A percentile compares a stretch with the other conserved stretches of the same genome.
Conservation (phyloP, 1,140 invertebrate genomes). For the Drosophila miranda region DNA sequence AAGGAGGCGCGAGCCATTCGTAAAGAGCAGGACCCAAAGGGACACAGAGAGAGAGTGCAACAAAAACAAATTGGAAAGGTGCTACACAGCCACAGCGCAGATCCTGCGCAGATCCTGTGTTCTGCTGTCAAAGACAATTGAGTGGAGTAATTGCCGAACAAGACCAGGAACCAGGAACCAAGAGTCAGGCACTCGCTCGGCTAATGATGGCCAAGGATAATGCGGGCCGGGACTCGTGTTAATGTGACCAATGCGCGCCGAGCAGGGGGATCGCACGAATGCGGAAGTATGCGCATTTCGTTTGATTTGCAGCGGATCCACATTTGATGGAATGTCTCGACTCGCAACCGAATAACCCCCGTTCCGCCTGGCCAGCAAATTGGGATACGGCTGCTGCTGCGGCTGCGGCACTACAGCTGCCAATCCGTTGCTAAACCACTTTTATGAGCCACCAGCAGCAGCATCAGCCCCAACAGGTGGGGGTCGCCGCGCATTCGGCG, state of each 20-base stretch:
- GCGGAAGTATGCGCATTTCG: constrained; percentile 70
- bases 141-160: constrained; percentile 70
- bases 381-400: constrained; percentile 15
- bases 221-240: constrained; percentile 63
- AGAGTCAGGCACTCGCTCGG: constrained; percentile 1
- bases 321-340: constrained; percentile 44
- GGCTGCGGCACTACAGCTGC: background rate
- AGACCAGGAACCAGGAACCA: constrained; percentile 5
- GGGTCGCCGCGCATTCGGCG: constrained; percentile 44
- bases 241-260: constrained; percentile 41
- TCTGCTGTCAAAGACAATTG: constrained; percentile 67
- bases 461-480: background rate
- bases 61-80: constrained; percentile 65
- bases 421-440: constrained; percentile 1
- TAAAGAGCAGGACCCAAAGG: constrained; percentile 24
- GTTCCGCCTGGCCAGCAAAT: constrained; percentile 20
- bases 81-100: constrained; percentile 55
- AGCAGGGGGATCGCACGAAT: constrained; percentile 70
- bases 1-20: no score
- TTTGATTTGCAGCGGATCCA: constrained; percentile 57
- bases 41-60: constrained; percentile 28
- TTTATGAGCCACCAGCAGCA: constrained; percentile 26
- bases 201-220: constrained; percentile 71
- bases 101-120: constrained; percentile 54
- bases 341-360: constrained; percentile 26